Conservation (phyloP, 2,888 invertebrate species). For the Norana najaformis region DNA sequence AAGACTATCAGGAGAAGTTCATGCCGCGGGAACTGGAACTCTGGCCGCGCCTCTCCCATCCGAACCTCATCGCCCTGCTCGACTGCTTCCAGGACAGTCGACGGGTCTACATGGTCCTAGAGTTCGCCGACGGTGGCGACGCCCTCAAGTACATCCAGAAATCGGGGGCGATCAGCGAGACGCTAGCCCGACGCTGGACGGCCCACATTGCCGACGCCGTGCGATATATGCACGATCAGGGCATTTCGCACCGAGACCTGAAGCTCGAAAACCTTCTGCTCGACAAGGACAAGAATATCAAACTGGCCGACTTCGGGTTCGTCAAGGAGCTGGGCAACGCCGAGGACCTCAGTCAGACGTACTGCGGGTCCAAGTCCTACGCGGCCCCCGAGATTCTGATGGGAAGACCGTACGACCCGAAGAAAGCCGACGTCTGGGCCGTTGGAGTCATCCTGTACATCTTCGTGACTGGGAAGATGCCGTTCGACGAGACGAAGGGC, state of each 20-base stretch:
- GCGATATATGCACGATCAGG: constrained; percentile 60
- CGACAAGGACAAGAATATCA: constrained; percentile 61
- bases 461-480: constrained; percentile 64
- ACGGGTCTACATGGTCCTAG: constrained; percentile 62
- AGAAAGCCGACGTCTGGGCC: constrained; percentile 65
- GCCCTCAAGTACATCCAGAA: constrained; percentile 62
- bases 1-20: constrained; percentile 51
- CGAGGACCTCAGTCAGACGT: constrained; percentile 62
- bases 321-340: constrained; percentile 52
- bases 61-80: constrained; percentile 47
- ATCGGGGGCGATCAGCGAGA: constrained; percentile 60
- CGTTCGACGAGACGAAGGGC: constrained; percentile 63
- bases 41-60: constrained; percentile 50
- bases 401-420: constrained; percentile 65
- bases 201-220: constrained; percentile 53
- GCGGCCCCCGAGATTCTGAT: constrained; percentile 64
- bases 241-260: constrained; percentile 65
- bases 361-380: constrained; percentile 66
- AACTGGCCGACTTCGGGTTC: constrained; percentile 65
- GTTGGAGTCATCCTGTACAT: constrained; percentile 64
- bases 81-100: constrained; percentile 46
- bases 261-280: constrained; percentile 66
- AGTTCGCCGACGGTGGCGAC: constrained; percentile 63
- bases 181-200: constrained; percentile 56
- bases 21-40: constrained; percentile 51